Base-by-base conservation (phyloP, 2,888 invertebrate genomes). In the Dione juno region DNA sequence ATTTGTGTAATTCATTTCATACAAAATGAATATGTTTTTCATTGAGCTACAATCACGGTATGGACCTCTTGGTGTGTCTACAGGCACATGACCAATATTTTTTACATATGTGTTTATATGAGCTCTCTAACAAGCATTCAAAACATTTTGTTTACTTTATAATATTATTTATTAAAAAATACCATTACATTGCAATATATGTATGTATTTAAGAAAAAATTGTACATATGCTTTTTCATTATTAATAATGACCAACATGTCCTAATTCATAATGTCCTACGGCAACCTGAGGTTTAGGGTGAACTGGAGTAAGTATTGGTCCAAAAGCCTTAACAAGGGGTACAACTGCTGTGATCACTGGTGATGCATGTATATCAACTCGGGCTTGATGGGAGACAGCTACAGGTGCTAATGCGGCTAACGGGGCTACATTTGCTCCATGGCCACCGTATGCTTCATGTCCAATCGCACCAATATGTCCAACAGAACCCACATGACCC, bases 341-440 rank as follows among this genome's bases (percentile, higher is more conserved):
- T 0, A 84, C 75, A 1, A 81, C 75, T 0, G 84, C 79, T 10
- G 79, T 73, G 0, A 86, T 77, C 1, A 88, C 75, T 10, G 88
- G 87, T 0, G 85, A 79, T 5, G 85, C 78, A 40, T 89, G 93
- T 37, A 94, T 86, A 76, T 94, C 93, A 45, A 93, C 81, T 13
- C 94, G 90, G 72, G 94, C 92, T 77, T 94, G 94, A 74, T 93
- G 94, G 7, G 94, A 94, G 0, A 94, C 75, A 0, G 81, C 78
- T 0, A 84, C 50, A n/a, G 81, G 80, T 64, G 14, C 67, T 52
- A 58, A 21, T 66, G 63, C 40, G 13, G 19, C 40, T 8, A 28
- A 63, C 35, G 74, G 74, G 58, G 11, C 69, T 57, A 57, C 28
- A 67, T 59, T 21, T 9, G 37, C 19, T 19, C 28, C 48, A 16